These are phyloP conservation scores for Scaptomyza montana DNA, from an alignment of 1,140 invertebrate species.

Conservation along the genomic window DNA sequence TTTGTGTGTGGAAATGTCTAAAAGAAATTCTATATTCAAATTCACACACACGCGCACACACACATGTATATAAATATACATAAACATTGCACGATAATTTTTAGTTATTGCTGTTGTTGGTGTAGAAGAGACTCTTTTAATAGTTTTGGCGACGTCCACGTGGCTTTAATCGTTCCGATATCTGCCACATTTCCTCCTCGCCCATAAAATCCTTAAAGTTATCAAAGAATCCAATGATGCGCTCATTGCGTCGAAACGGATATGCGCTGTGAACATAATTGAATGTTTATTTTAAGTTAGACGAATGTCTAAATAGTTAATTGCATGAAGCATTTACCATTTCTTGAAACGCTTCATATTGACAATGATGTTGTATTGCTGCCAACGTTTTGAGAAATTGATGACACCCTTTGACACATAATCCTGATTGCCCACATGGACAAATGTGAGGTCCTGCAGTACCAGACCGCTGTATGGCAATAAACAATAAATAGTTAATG, in stretches of 20 bases:
- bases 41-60: constrained; percentile 3
- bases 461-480: constrained; percentile 92
- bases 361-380: constrained; percentile 98
- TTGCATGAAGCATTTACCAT: constrained; percentile 86
- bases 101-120: too few relatives aligned
- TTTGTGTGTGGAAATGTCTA: not conserved
- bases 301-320: too few relatives aligned
- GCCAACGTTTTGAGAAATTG: constrained; percentile 99
- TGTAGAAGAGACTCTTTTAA: constrained; percentile 25
- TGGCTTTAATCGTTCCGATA: constrained; percentile 98
- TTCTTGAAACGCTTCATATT: constrained; percentile 98
- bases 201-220: constrained; percentile 97
- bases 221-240: constrained; percentile 97
- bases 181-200: constrained; percentile 99
- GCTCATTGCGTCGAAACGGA: constrained; percentile 95
- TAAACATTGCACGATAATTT: constrained; percentile 41
- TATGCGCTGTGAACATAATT: constrained; percentile 86
- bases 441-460: constrained; percentile 99
- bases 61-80: constrained; percentile 10
- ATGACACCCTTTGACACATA: constrained; percentile 93
- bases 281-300: too few relatives aligned
- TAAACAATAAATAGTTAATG: not conserved
- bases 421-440: constrained; percentile 98
- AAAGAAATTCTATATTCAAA: too few relatives aligned
- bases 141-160: constrained; percentile 85